A percentile compares a stretch with the other conserved stretches of the same genome.
phyloP scores from a whole-genome alignment of 2,113 vertebrate species.

The Melanerpes formicivorus region DNA sequence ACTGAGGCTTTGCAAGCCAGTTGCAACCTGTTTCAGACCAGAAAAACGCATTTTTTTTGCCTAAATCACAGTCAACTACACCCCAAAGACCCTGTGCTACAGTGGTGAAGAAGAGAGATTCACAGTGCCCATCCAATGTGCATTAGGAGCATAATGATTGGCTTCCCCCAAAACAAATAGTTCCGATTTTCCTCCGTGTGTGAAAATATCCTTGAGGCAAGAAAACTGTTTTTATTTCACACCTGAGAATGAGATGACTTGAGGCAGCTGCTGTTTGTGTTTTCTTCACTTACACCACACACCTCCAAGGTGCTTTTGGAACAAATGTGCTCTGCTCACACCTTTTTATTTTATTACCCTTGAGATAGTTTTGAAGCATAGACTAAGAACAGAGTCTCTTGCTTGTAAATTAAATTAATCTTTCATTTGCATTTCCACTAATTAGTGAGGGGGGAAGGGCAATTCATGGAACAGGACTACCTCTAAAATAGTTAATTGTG shows the following conservation, averaged over 20 bases:
- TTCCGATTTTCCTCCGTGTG: not conserved
- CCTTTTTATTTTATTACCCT: constrained; percentile 51
- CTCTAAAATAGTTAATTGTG: constrained; percentile 28
- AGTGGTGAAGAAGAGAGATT: not conserved
- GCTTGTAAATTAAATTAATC: constrained; percentile 59
- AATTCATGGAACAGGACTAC: constrained; percentile 15
- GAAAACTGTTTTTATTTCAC: not conserved
- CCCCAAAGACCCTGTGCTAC: accelerated
- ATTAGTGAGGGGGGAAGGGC: constrained; percentile 23
- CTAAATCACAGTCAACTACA: not conserved
- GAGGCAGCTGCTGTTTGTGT: not conserved
- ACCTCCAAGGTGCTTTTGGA: not conserved
- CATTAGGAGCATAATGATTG: not conserved
- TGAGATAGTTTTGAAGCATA: constrained; percentile 37
- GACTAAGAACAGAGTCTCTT: constrained; percentile 39
- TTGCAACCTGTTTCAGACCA: not conserved
- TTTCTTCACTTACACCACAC: not conserved
- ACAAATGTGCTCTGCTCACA: constrained; percentile 12
- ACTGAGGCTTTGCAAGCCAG: not conserved
- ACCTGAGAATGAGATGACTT: not conserved
- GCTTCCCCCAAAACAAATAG: not conserved
- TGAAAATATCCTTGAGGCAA: not conserved
- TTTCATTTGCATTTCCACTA: constrained; percentile 65
- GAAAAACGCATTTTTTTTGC: not conserved
- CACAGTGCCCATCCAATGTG: not conserved